Base-by-base conservation (phyloP, 2,113 vertebrate species). In the Hepsetus odoe region DNA sequence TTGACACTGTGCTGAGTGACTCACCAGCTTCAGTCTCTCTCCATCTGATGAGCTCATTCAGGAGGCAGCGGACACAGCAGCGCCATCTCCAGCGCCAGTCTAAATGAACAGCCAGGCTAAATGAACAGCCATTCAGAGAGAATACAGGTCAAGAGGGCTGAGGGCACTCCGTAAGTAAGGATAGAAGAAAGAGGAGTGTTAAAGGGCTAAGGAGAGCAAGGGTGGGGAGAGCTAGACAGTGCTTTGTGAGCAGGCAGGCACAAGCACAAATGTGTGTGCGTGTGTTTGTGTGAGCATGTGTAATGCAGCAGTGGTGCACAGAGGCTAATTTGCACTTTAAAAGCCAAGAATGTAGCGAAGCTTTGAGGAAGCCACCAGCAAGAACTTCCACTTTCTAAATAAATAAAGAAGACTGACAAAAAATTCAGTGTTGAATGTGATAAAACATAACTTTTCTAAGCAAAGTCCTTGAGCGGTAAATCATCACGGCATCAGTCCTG, bases 111-210 rank as follows among this genome's bases (percentile, higher is more conserved):
- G 72, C 73, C 77, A 76, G 22, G 51, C 51, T 55, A 55, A 55
- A 55, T 81, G 81, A 81, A 77, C 68, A 62, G 71, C 72, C 79
- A 80, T 82, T 81, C 72, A 55, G n/a, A 87, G 68, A 78, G 76
- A 79, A 75, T 71, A 75, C 76, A 78, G 85, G 83, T 87, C 85
- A 84, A 86, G 81, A 84, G 82, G 80, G 75, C 53, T 67, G 76
- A 35, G 78, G 83, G 78, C 82, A 80, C 79, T 81, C 68, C 10
- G 68, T 80, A 75, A 76, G 80, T 76, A 76, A 74, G 69, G 68
- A 75, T 74, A 70, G 81, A 75, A 68, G 80, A 80, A 80, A 76
- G 62, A 80, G 70, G 62, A 72, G 33, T 51, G 35, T 8, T 67
- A 22, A n/a, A 28, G 67, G 1, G 32, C 26, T n/a, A 26, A 61